Base-by-base conservation (phyloP, 2,888 invertebrate species). In the Pyrrhosoma nymphula region DNA sequence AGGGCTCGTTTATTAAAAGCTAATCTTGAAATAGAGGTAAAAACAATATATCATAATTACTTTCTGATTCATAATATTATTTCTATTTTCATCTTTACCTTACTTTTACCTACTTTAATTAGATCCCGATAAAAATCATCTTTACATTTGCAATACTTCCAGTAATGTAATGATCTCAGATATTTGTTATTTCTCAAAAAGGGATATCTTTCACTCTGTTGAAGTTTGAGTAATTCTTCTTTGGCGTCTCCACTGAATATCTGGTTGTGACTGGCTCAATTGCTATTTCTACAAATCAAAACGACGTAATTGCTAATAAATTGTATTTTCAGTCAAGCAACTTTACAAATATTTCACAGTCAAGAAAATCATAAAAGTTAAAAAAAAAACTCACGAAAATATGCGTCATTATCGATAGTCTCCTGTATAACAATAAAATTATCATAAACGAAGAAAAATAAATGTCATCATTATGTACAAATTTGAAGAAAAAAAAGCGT, bases 281-380 rank as follows among this genome's bases (percentile, higher is more conserved):
- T 0, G 26, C 82, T 35, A 82, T 82, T 35, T 82, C 82, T 82
- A 82, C 82, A 56, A 89, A 89, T 47, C 56, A 89, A 89, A 89
- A 89, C 47, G 55, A 89, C 55, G 47, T 1, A 26, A 56, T 89
- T 56, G 35, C 89, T n/a, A 39, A 89, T 56, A 89, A 89, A 89
- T 89, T 89, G 89, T 89, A 89, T 89, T 89, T 89, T 89, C 89
- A 89, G 35, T 89, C 56, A 89, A 56, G 47, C n/a, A 56, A n/a
- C n/a, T 89, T 55, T 89, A 89, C 89, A 89, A 89, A 55, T 89
- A 89, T 89, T 89, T 89, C 89, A 89, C 89, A 89, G 26, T 89
- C 89, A 89, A 56, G 47, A 89, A 89, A n/a, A 56, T 26, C 89
- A 89, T 26, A 89, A 26, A 55, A 26, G 16, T 89, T 47, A 55